These are phyloP conservation scores for Pachliopta kotzebuea DNA, from an alignment of 2,888 invertebrate species.

Conservation along the genomic window DNA sequence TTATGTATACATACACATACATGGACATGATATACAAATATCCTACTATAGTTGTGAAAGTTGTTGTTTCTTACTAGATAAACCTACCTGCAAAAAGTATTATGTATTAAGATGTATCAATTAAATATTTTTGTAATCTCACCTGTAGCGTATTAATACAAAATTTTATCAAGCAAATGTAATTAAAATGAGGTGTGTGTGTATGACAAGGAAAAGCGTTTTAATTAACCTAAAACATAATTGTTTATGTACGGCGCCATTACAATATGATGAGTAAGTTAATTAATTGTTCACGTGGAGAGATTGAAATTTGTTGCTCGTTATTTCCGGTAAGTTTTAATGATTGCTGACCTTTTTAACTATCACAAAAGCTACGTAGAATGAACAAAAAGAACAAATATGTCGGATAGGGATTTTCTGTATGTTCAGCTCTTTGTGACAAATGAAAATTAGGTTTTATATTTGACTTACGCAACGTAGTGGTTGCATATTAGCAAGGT, in stretches of 20 bases:
- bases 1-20: too few species aligned
- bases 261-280: not conserved
- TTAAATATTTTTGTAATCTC: not conserved
- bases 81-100: not conserved
- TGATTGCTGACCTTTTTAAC: not conserved
- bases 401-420: too few species aligned
- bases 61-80: not conserved
- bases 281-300: slow-evolving; percentile 9
- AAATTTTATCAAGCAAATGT: not conserved
- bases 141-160: not conserved
- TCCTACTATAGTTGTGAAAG: too few species aligned
- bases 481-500: too few species aligned
- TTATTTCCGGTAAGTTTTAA: not conserved
- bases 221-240: slow-evolving; percentile 13
- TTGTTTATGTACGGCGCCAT: not conserved
- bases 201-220: not conserved
- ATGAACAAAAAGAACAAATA: not conserved
- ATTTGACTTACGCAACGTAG: too few species aligned
- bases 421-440: too few species aligned
- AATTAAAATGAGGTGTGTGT: slow-evolving; percentile 8
- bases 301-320: not conserved
- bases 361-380: not conserved
- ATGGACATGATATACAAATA: too few species aligned
- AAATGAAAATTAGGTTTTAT: too few species aligned
- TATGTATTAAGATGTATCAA: not conserved